Percentiles rank a stretch among this genome's conserved stretches.
Evolutionary conservation across 2,797 vertebrate genomes (phyloP).

Genomic region (Ciconia nigra): DNA sequence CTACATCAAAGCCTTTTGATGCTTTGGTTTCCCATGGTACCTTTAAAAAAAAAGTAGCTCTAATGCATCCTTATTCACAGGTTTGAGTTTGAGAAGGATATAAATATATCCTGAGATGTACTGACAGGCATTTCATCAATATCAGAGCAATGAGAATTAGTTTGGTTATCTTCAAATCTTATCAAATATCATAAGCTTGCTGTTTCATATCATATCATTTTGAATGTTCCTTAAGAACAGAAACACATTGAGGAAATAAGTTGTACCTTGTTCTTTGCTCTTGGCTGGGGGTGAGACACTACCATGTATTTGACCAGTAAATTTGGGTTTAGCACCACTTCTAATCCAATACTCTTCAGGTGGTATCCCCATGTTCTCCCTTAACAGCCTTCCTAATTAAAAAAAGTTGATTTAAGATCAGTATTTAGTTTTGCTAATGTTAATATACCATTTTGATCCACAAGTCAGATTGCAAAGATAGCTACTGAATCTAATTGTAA

Average conservation of each 20-base stretch:
- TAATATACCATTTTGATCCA: not conserved
- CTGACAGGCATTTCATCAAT: not conserved
- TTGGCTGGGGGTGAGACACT: constrained; percentile 7
- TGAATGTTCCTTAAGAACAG: not conserved
- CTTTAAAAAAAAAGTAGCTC: not conserved
- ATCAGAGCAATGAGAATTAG: not conserved
- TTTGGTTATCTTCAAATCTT: not conserved
- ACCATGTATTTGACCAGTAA: not conserved
- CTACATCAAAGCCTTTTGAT: not conserved
- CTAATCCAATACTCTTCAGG: constrained; percentile 72
- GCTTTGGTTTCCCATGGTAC: not conserved
- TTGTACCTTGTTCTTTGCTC: constrained; percentile 67
- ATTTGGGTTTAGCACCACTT: constrained; percentile 73
- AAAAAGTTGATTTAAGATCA: not conserved
- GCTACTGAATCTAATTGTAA: not conserved
- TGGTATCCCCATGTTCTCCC: constrained; percentile 20
- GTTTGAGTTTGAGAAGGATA: not conserved
- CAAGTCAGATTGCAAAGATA: not conserved
- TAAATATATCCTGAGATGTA: not conserved
- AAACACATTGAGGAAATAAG: not conserved
- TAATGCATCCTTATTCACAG: not conserved
- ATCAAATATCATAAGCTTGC: not conserved
- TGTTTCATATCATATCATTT: not conserved
- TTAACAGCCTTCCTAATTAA: constrained; percentile 61
- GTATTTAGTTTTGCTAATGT: not conserved